Percentiles rank a stretch among this genome's conserved stretches.
phyloP scores from a whole-genome alignment of 1,140 invertebrate species.

The Drosophila pseudoobscura region DNA sequence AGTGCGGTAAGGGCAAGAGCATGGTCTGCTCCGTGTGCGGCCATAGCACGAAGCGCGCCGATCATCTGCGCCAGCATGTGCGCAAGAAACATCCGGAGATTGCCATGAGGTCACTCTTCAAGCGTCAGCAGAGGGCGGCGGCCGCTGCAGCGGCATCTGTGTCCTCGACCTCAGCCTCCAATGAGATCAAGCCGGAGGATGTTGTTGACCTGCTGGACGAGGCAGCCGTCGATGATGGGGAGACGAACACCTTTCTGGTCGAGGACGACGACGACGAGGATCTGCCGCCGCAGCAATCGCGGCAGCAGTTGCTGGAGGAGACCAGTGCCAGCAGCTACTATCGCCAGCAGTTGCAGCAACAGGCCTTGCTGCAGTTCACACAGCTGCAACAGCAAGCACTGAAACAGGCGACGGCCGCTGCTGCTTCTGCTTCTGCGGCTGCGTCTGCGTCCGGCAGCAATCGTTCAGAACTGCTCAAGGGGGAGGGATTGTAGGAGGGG shows the following conservation, averaged over 20 bases:
- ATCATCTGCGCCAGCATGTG: slow-evolving; percentile 84
- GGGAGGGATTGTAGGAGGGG: slow-evolving; percentile 24
- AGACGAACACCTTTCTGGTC: slow-evolving; percentile 49
- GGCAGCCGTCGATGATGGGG: slow-evolving; percentile 18
- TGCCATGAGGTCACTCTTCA: slow-evolving; percentile 76
- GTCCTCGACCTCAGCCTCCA: not conserved
- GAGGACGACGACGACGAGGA: slow-evolving; percentile 66
- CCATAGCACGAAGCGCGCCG: slow-evolving; percentile 84
- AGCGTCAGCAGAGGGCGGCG: slow-evolving; percentile 60
- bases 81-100: slow-evolving; percentile 83
- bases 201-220: slow-evolving; percentile 65
- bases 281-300: slow-evolving; percentile 9
- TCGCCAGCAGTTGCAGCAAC: slow-evolving; percentile 66
- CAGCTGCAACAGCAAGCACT: slow-evolving; percentile 68
- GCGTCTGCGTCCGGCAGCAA: slow-evolving; percentile 27
- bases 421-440: slow-evolving; percentile 6
- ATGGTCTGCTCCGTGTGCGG: slow-evolving; percentile 84
- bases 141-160: slow-evolving; percentile 24
- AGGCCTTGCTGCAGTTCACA: slow-evolving; percentile 67
- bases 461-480: slow-evolving; percentile 17
- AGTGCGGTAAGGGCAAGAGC: slow-evolving; percentile 85
- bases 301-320: slow-evolving; percentile 34
- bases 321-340: slow-evolving; percentile 37
- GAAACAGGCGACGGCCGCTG: slow-evolving; percentile 62
- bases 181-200: slow-evolving; percentile 18